These are phyloP conservation scores for Pseudococcus viburni DNA, from an alignment of 2,888 invertebrate genomes.

Conservation along the genomic window DNA sequence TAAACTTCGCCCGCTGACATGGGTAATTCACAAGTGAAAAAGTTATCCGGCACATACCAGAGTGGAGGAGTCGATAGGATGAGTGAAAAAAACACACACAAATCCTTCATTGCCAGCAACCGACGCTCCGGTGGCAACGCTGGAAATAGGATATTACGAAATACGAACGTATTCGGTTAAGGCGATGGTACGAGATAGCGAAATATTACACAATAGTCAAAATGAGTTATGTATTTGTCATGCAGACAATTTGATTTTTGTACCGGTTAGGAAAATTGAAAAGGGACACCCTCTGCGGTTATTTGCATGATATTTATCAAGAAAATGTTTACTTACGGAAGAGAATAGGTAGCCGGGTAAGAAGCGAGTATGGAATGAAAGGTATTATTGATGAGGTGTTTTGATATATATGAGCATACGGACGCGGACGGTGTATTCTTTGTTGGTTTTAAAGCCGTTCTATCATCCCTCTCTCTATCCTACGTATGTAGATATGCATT, in stretches of 20 bases:
- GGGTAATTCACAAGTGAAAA: slow-evolving; percentile 20
- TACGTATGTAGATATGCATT: background rate
- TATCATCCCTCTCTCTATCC: background rate
- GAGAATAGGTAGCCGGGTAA: slow-evolving; percentile 62
- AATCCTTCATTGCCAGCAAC: too few relatives aligned
- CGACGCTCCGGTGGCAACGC: background rate
- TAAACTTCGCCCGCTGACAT: background rate
- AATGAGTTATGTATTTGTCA: slow-evolving; percentile 62
- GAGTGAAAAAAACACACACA: background rate
- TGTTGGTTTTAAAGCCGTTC: slow-evolving; percentile 39
- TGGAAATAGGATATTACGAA: background rate
- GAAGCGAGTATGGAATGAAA: slow-evolving; percentile 54
- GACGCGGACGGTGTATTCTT: slow-evolving; percentile 24
- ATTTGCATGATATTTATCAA: slow-evolving; percentile 66
- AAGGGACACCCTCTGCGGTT: slow-evolving; percentile 65
- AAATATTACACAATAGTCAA: slow-evolving; percentile 62
- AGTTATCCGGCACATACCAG: background rate
- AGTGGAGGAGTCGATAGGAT: background rate
- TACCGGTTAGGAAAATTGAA: slow-evolving; percentile 62
- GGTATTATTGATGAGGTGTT: slow-evolving; percentile 67
- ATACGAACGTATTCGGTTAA: background rate
- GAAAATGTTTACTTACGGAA: slow-evolving; percentile 64
- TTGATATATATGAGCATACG: slow-evolving; percentile 62
- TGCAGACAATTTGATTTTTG: slow-evolving; percentile 62
- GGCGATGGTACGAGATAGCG: background rate